Percentiles rank a stretch among this genome's conserved stretches.
Evolutionary conservation across 2,888 invertebrate species (phyloP).

Genomic region (Andrena marginata): DNA sequence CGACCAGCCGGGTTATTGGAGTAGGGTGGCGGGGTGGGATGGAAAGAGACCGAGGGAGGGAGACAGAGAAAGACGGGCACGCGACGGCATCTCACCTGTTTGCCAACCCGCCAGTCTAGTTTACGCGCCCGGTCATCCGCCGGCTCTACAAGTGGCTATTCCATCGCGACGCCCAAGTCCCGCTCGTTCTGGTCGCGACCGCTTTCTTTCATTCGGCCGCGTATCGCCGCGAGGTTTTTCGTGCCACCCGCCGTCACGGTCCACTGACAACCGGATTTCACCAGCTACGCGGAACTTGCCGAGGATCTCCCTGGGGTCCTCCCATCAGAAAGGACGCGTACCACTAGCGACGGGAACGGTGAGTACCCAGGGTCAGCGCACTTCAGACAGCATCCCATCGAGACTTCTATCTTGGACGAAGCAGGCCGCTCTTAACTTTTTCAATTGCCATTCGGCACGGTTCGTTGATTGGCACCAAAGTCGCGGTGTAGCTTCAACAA

Average conservation of each 20-base stretch:
- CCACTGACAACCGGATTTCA: conserved; percentile 7
- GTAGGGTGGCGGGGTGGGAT: conserved; percentile 49
- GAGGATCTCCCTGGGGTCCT: background rate
- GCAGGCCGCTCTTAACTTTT: background rate
- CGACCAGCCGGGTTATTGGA: conserved; percentile 51
- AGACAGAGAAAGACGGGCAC: conserved; percentile 65
- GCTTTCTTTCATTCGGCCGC: conserved; percentile 22
- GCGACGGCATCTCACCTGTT: conserved; percentile 79
- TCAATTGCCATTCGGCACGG: background rate
- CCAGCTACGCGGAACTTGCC: background rate
- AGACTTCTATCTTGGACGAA: background rate
- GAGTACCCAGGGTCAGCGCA: conserved; percentile 34
- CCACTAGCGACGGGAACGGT: conserved; percentile 26
- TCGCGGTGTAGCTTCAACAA: background rate
- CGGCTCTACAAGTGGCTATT: conserved; percentile 77
- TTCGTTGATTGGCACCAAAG: background rate
- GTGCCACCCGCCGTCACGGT: background rate
- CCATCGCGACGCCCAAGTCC: conserved; percentile 33
- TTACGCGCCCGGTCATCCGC: conserved; percentile 81
- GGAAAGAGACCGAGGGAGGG: conserved; percentile 33
- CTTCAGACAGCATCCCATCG: background rate
- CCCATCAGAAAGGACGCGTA: conserved; percentile 1
- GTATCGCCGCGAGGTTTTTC: background rate
- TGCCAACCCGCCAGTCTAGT: conserved; percentile 80
- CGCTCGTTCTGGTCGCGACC: conserved; percentile 31